Evolutionary conservation across 2,888 invertebrate genomes (phyloP).

Genomic region (Bembecia ichneumoniformis): DNA sequence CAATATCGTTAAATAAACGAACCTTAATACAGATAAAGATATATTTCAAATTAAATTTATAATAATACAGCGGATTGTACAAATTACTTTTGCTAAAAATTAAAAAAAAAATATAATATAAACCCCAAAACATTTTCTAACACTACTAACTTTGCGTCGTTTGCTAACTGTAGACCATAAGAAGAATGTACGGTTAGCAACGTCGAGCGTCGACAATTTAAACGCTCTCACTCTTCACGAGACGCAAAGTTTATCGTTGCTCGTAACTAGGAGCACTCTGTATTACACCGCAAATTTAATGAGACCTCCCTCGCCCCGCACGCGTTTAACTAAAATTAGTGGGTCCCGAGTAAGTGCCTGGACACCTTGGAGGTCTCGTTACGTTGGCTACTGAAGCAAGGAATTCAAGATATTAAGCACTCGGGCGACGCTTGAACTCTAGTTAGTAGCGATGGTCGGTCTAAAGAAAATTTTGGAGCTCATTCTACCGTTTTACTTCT

Average conservation of each 20-base stretch:
- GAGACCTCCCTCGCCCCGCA: slow-evolving; percentile 25
- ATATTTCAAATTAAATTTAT: too few relatives aligned
- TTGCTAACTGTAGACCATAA: slow-evolving; percentile 38
- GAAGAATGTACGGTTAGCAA: slow-evolving; percentile 62
- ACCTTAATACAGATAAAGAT: too few relatives aligned
- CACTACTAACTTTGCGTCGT: background rate
- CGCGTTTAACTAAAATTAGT: slow-evolving; percentile 11
- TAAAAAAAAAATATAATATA: background rate
- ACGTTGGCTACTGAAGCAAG: slow-evolving; percentile 35
- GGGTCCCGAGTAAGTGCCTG: slow-evolving; percentile 9
- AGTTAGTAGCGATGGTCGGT: slow-evolving; percentile 51
- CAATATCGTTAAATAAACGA: too few relatives aligned
- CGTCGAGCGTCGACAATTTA: slow-evolving; percentile 61
- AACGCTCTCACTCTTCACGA: slow-evolving; percentile 61
- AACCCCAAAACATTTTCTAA: background rate
- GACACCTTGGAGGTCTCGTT: slow-evolving; percentile 17
- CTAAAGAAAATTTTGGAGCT: slow-evolving; percentile 43
- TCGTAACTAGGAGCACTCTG: slow-evolving; percentile 54
- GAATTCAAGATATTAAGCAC: slow-evolving; percentile 65
- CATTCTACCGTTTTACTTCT: slow-evolving; percentile 5
- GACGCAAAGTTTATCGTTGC: slow-evolving; percentile 62
- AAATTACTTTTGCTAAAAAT: too few relatives aligned
- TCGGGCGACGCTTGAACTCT: slow-evolving; percentile 46
- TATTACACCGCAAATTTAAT: slow-evolving; percentile 32
- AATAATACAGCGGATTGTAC: too few relatives aligned